Evolutionary conservation across 2,113 vertebrate genomes (phyloP), one percentile per base, ranked within the genome.

Genomic region (Albula glossodonta): DNA sequence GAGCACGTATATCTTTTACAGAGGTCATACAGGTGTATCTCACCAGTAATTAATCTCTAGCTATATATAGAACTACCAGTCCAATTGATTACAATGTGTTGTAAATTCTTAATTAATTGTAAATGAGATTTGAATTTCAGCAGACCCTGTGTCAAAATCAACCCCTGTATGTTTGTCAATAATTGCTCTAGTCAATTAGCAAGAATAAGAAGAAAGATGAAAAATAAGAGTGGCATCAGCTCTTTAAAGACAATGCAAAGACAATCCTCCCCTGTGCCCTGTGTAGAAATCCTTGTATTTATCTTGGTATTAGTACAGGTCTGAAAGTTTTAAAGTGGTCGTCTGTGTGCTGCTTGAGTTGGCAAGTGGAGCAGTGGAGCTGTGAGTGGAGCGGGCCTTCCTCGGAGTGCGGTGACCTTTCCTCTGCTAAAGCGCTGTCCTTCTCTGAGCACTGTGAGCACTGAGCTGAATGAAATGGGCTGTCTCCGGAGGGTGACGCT

Each of bases 121-220:
- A 41, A 41, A 1, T 41, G 17, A 22, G 60, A 66, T 66, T 66
- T 66, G 60, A 66, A 66, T 19, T 19, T 22, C 15, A 19, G 56
- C 3, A 41, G 0, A 41, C 31, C 31, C 31, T 41, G 31, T 41
- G 31, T 41, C 31, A 41, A 41, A 41, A 41, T 41, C 31, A 41
- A 41, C 31, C 17, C 56, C 56, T 60, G 11, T 3, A 3, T 13
- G 3, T 11, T 41, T 12, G 13, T 10, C 17, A 60, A 31, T 17
- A 7, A 51, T 19, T 60, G 25, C 57, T 17, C 52, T 83, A 13
- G 25, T 81, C 83, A 60, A n/a, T 89, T 90, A 91, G 93, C 92
- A 88, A 0, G 93, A 91, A 90, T 8, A 89, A 85, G 78, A 10
- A 31, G n/a, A 22, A 74, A 31, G 22, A 74, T 9, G 31, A 31